Conservation (phyloP, 1,140 invertebrate genomes). For the Subanguina moxae region DNA sequence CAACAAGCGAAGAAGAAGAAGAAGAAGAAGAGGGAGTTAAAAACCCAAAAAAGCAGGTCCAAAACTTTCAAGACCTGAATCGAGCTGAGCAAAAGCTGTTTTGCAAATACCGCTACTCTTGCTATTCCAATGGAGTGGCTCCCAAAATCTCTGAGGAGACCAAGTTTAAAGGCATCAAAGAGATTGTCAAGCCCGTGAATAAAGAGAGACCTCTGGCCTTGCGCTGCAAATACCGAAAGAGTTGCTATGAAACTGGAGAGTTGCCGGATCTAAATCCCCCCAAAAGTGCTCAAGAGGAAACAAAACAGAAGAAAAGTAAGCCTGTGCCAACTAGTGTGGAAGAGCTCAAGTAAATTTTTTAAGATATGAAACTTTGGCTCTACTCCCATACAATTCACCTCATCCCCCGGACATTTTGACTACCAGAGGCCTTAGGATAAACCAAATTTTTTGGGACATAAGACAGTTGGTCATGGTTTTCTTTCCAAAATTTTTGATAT, state of each 20-base stretch:
- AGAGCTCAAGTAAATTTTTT: not conserved
- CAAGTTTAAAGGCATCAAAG: not conserved
- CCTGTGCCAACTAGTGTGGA: not conserved
- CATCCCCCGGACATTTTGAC: too few species aligned
- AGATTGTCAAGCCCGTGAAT: not conserved
- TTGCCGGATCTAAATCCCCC: not conserved
- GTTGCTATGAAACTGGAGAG: constrained; percentile 15
- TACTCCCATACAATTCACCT: too few species aligned
- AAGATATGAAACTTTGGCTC: too few species aligned
- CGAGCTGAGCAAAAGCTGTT: constrained; percentile 22
- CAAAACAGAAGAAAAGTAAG: not conserved
- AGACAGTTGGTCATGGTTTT: too few species aligned
- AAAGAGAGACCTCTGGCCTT: not conserved
- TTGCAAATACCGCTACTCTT: constrained; percentile 45
- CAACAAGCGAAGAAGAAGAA: too few species aligned
- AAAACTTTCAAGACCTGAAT: constrained; percentile 4
- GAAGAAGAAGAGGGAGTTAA: constrained; percentile 3
- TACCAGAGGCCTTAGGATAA: too few species aligned
- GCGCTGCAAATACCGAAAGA: constrained; percentile 30
- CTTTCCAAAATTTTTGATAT: too few species aligned
- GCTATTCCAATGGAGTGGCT: constrained; percentile 43
- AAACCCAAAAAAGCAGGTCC: not conserved
- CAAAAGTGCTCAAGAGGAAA: not conserved
- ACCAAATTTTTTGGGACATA: too few species aligned
- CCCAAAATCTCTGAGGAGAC: constrained; percentile 23